Evolutionary conservation across 2,888 invertebrate genomes (phyloP).

Genomic region (Yponomeuta evonymella): DNA sequence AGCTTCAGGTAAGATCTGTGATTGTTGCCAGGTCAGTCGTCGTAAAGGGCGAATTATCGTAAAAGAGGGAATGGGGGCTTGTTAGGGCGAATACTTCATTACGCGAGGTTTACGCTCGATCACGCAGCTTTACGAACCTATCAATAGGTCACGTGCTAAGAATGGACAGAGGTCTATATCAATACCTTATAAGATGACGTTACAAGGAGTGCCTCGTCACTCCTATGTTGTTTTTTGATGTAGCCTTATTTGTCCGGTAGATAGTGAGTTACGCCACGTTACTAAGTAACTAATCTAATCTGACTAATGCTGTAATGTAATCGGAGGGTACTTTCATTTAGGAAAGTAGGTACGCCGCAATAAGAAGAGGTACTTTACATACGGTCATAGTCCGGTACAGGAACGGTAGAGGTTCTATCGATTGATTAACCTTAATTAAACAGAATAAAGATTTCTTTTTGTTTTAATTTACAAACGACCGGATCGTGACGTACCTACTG

Average conservation of each 20-base stretch:
- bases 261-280: no score
- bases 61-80: slow-evolving; percentile 57
- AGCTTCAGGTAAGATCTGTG: neutral
- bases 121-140: slow-evolving; percentile 48
- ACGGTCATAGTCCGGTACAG: no score
- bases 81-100: slow-evolving; percentile 60
- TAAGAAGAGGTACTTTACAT: no score
- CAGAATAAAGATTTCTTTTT: no score
- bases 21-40: slow-evolving; percentile 26
- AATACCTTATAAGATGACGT: neutral
- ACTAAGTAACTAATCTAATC: no score
- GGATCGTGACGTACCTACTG: no score
- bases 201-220: no score
- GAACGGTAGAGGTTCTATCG: no score
- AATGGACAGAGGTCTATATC: neutral
- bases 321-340: neutral
- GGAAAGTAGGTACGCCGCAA: neutral
- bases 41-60: slow-evolving; percentile 48
- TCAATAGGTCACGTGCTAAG: slow-evolving; percentile 26
- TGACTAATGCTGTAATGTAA: neutral
- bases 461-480: no score
- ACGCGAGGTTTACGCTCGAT: slow-evolving; percentile 52
- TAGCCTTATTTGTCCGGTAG: no score
- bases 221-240: no score
- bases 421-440: no score